Base-by-base conservation (phyloP, 2,113 vertebrate genomes). In the Callospermophilus lateralis region DNA sequence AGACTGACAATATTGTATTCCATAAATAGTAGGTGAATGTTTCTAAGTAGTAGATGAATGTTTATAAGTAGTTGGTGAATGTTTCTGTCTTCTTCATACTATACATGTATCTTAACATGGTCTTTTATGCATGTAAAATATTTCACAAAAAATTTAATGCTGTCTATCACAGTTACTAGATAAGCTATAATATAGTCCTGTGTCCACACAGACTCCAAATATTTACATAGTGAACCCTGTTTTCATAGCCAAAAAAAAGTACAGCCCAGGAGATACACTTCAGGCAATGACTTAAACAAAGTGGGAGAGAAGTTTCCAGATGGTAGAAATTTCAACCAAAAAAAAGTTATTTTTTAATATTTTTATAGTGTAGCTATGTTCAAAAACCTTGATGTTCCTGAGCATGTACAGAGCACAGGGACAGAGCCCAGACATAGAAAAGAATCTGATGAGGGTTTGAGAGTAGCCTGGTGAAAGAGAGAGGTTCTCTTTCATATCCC, bases 271-370 rank as follows among this genome's bases (percentile, higher is more conserved):
- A 91, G 28, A 93, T 53, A 65, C 4, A 90, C 39, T 77, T 37
- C 45, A 72, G 42, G 84, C 72, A 92, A 81, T 5, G 45, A 61
- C 28, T 94, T 83, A 61, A 86, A 67, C 24, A 73, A 84, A 91
- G 48, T 63, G 13, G 34, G 45, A 85, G 12, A 93, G 73, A 96
- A 84, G 92, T 78, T 86, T 94, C 10, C 48, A 95, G 90, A 83
- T 86, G 65, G 55, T 86, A 68, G 73, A 84, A 63, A 97, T 93
- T 96, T 95, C 11, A 76, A 32, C 22, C 6, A 81, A 86, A 90
- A 88, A 58, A 83, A 58, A 77, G 63, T 26, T 94, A 42, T 93
- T 89, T 89, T 37, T 19, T 45, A 61, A 76, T 78, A 4, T 48
- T 93, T 67, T 70, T 53, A 67, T 81, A 79, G 9, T 34, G 53